These are phyloP conservation scores for Bombyx mori DNA, from an alignment of 1,140 invertebrate genomes.

Conservation along the genomic window DNA sequence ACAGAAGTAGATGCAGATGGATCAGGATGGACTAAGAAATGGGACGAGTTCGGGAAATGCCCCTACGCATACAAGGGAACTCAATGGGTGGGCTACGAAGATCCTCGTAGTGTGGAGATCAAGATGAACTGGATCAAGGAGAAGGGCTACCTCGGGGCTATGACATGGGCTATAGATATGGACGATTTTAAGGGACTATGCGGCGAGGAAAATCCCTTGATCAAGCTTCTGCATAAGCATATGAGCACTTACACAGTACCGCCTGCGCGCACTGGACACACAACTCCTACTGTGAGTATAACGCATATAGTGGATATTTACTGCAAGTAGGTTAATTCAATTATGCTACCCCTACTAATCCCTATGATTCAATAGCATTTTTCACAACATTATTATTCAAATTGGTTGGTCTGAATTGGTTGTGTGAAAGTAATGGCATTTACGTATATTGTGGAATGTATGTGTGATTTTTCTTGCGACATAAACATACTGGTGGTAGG, in stretches of 20 bases:
- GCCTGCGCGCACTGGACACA: constrained; percentile 74
- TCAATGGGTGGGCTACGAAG: constrained; percentile 95
- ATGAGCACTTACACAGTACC: constrained; percentile 84
- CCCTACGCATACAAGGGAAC: constrained; percentile 90
- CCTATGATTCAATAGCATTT: too few relatives aligned
- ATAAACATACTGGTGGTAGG: too few relatives aligned
- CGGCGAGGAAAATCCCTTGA: constrained; percentile 80
- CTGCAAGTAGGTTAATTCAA: too few relatives aligned
- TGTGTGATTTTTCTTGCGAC: too few relatives aligned
- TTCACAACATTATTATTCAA: too few relatives aligned
- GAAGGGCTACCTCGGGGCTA: constrained; percentile 86
- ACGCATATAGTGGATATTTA: too few relatives aligned
- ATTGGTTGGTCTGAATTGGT: too few relatives aligned
- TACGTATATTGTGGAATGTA: too few relatives aligned
- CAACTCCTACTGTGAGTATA: constrained; percentile 76
- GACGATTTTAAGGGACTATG: constrained; percentile 87
- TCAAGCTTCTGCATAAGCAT: constrained; percentile 79
- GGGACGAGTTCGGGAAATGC: constrained; percentile 85
- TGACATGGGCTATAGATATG: constrained; percentile 94
- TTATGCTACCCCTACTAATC: too few relatives aligned
- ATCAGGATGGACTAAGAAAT: constrained; percentile 84
- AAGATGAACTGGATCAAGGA: constrained; percentile 90
- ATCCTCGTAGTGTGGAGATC: constrained; percentile 82
- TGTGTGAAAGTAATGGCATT: too few relatives aligned
- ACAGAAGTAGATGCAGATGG: constrained; percentile 77